Conservation (phyloP, 2,113 vertebrate genomes). For the Neodon shergylaensis region DNA sequence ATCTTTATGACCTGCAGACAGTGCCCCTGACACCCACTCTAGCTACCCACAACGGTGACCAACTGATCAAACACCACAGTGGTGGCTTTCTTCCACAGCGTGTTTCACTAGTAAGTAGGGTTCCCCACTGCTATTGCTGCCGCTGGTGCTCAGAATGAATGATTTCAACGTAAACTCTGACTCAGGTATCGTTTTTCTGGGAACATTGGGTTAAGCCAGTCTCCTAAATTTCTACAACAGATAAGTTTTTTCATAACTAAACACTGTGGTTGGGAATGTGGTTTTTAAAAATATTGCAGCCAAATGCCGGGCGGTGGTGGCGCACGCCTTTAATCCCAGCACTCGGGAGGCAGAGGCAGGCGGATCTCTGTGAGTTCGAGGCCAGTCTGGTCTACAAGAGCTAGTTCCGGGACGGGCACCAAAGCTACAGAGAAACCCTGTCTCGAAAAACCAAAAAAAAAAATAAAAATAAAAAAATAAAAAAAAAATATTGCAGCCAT, state of each 20-base stretch:
- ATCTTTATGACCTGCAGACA: not conserved
- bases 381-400: too few species aligned
- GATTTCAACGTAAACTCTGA: not conserved
- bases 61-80: not conserved
- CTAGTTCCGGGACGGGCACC: too few species aligned
- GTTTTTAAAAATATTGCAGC: not conserved
- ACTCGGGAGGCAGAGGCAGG: too few species aligned
- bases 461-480: too few species aligned
- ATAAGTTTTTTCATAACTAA: not conserved
- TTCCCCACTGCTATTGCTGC: not conserved
- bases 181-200: not conserved
- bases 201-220: not conserved
- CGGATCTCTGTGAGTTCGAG: too few species aligned
- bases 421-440: too few species aligned
- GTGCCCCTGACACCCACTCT: too few species aligned
- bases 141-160: not conserved
- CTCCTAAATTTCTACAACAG: not conserved
- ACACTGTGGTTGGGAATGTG: not conserved
- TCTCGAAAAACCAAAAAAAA: too few species aligned
- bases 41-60: not conserved
- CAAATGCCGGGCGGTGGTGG: too few species aligned
- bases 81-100: not conserved
- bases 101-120: not conserved
- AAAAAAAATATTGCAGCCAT: not conserved
- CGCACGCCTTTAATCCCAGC: too few species aligned